A percentile compares a stretch with the other conserved stretches of the same genome.
Conservation (phyloP, 1,140 invertebrate genomes). For the Bombus ignitus region DNA sequence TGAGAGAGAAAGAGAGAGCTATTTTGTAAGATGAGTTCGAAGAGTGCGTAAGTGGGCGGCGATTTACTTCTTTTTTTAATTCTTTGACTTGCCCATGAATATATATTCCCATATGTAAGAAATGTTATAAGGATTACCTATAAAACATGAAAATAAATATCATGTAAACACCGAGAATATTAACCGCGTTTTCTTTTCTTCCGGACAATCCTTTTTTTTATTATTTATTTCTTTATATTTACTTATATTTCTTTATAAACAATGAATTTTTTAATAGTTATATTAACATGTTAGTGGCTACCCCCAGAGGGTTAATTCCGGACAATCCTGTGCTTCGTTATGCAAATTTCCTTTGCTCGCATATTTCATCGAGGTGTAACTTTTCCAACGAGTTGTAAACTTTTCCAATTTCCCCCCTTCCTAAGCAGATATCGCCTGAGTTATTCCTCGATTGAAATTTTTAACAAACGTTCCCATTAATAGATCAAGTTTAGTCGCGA, state of each 20-base stretch:
- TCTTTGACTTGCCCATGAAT: slow-evolving; percentile 72
- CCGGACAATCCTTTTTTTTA: background rate
- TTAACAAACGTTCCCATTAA: background rate
- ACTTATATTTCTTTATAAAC: no score
- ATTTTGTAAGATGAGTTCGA: slow-evolving; percentile 50
- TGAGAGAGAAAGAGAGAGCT: slow-evolving; percentile 44
- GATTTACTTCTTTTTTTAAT: slow-evolving; percentile 73
- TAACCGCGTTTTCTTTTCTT: background rate
- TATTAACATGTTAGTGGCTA: no score
- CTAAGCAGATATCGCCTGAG: background rate
- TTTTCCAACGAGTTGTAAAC: background rate
- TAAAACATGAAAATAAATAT: slow-evolving; percentile 72
- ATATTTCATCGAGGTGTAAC: background rate
- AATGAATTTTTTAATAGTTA: no score
- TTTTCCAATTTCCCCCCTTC: background rate
- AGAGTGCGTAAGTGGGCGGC: slow-evolving; percentile 63
- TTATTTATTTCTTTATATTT: no score
- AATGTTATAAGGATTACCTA: slow-evolving; percentile 69
- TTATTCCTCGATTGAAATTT: background rate
- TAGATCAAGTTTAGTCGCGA: background rate
- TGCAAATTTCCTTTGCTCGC: no score
- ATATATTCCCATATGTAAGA: slow-evolving; percentile 72
- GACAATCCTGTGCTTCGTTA: background rate
- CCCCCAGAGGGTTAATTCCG: no score
- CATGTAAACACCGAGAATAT: slow-evolving; percentile 68